Evolutionary conservation across 2,888 invertebrate genomes (phyloP), one percentile per base, ranked within the genome.

Genomic region (Agonopterix subpropinquella): DNA sequence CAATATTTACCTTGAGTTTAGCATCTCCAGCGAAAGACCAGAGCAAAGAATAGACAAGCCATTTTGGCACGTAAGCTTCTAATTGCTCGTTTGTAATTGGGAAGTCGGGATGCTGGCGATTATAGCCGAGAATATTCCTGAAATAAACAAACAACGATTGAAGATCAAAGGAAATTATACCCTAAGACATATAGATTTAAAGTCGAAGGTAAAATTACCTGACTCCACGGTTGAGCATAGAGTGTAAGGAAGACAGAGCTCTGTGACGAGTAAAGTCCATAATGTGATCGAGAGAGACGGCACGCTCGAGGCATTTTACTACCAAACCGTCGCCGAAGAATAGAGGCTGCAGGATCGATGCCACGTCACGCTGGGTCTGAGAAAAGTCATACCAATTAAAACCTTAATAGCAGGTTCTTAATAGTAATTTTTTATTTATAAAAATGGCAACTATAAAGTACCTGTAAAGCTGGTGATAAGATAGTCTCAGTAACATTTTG

Each of bases 11-110:
- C 90, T 98, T 99, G 44, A 99, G 91, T 80, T 98, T 98, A 42
- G 98, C 98, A 82, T 99, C 99, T 36, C 99, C 99, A 54, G 98
- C 95, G 70, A 99, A 98, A 50, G 98, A 97, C 99, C 99, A 99
- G 5, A 99, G 88, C 42, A 99, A 84, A 0, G 97, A 95, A 74
- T 98, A 98, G 0, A 99, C 92, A 52, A 99, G 90, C 76, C 96
- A 95, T 73, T 98, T 98, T 0, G 97, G 96, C 60, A 99, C 95
- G 75, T 97, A 99, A 7, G 94, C 92, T 72, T 99, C 99, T 55
- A 99, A 77, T 66, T 97, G 96, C 65, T 99, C 99, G 53, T 92
- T 91, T 15, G 96, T 93, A 68, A 99, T 91, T 0, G 98, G 98
- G 86, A 99, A 99, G 82, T 99, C 99, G 0, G 93, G 91, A 80